These are phyloP conservation scores for Mobula hypostoma DNA, from an alignment of 2,113 vertebrate genomes.

Conservation along the genomic window DNA sequence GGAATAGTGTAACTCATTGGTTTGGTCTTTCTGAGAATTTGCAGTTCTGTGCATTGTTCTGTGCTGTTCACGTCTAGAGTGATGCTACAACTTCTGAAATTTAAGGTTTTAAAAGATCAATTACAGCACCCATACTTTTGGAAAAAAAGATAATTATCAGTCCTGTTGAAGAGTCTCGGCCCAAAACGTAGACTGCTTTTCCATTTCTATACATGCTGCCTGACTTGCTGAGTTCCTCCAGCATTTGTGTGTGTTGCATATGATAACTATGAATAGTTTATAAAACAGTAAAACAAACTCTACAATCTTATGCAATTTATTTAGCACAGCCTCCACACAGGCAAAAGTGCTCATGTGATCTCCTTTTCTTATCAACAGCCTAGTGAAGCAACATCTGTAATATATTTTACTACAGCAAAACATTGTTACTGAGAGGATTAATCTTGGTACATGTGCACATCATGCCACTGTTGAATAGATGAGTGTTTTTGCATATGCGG, in stretches of 20 bases:
- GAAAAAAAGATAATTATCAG: neutral
- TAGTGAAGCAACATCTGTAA: constrained; percentile 26
- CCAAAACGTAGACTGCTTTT: no score
- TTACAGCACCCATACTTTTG: neutral
- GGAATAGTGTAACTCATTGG: neutral
- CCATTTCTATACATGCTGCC: no score
- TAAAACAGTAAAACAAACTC: neutral
- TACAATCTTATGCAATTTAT: neutral
- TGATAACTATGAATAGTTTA: neutral
- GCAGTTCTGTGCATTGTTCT: neutral
- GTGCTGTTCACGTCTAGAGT: neutral
- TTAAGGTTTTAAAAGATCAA: neutral
- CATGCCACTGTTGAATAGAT: neutral
- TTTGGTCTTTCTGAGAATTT: neutral
- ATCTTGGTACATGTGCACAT: constrained; percentile 5
- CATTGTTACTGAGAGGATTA: neutral
- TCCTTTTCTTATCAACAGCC: neutral
- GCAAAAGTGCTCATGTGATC: neutral
- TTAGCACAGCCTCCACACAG: neutral
- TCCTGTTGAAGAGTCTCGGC: no score
- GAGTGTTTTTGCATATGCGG: constrained; percentile 13
- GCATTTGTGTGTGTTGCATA: no score
- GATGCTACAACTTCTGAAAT: neutral
- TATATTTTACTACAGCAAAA: constrained; percentile 20
- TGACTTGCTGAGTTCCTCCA: no score